Evolutionary conservation across 1,140 invertebrate species (phyloP), one percentile per base, ranked within the genome.

Genomic region (Drosophila pseudoobscura): DNA sequence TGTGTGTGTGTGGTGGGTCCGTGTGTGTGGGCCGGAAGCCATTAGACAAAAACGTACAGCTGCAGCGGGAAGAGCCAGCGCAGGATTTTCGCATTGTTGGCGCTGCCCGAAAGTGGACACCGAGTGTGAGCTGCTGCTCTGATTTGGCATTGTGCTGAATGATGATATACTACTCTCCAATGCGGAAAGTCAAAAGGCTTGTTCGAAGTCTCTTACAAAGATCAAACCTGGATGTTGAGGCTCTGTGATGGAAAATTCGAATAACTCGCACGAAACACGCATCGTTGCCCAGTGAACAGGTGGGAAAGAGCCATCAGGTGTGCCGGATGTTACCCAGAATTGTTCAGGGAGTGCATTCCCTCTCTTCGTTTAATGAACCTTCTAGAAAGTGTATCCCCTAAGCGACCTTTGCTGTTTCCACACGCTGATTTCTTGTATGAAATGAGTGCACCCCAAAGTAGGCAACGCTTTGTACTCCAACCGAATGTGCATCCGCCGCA

Each of bases 31-130:
- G 80, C 82, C 82, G 82, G 83, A 87, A 87, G 63, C 82, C 82
- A 87, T 87, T 87, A 87, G 82, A 87, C 82, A 87, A 87, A 87
- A 87, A 87, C 82, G 83, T 82, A 80, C 82, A 87, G 69, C 47
- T 80, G 80, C 61, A 78, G 65, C 52, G 41, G 39, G 44, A 61
- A 39, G 41, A 47, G 45, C 54, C 63, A 55, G 39, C 46, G 44
- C 65, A 78, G 82, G 82, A 88, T 72, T 88, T 85, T 63, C 78
- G 82, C 82, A 87, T 87, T 85, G 82, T 87, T 85, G 83, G 78
- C 61, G 66, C 65, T 78, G 74, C 58, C 82, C 83, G 54, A 88
- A 87, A 87, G 78, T 87, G 82, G 83, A 88, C 82, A 76, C 66
- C 72, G 35, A 59, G 55, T 61, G 82, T 51, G 66, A 29, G 59